Evolutionary conservation across 2,888 invertebrate species (phyloP).

Genomic region (Apantesis nais): DNA sequence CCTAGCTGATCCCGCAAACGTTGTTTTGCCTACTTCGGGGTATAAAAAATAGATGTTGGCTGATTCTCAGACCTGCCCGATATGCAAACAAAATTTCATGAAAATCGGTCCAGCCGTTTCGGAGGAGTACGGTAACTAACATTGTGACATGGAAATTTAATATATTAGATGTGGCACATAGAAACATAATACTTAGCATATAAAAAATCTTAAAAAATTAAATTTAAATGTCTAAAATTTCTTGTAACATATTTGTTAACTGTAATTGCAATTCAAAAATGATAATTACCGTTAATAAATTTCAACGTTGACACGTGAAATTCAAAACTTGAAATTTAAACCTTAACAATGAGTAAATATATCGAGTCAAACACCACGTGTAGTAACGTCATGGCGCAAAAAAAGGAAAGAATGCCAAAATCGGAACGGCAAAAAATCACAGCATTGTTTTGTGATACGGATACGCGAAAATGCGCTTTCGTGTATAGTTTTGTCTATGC

Average conservation of each 20-base stretch:
- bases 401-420: not conserved
- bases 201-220: not conserved
- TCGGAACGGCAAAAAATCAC: not conserved
- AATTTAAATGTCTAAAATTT: too few relatives aligned
- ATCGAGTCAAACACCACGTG: not conserved
- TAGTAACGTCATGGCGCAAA: not conserved
- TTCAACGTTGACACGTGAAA: not conserved
- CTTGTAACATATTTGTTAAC: too few relatives aligned
- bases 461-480: not conserved
- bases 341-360: too few relatives aligned
- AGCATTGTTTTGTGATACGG: not conserved
- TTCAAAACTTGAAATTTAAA: not conserved
- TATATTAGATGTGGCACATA: not conserved
- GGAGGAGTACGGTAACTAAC: too few relatives aligned
- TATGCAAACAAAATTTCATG: too few relatives aligned
- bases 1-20: too few relatives aligned
- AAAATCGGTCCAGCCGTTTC: too few relatives aligned
- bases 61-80: too few relatives aligned
- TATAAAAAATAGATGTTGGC: too few relatives aligned
- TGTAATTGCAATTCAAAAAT: not conserved
- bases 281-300: not conserved
- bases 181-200: not conserved
- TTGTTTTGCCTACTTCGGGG: too few relatives aligned
- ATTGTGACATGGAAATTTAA: too few relatives aligned
- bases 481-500: not conserved